Base-by-base conservation (phyloP, 2,888 invertebrate genomes). In the Macrosoma leucophasiata region DNA sequence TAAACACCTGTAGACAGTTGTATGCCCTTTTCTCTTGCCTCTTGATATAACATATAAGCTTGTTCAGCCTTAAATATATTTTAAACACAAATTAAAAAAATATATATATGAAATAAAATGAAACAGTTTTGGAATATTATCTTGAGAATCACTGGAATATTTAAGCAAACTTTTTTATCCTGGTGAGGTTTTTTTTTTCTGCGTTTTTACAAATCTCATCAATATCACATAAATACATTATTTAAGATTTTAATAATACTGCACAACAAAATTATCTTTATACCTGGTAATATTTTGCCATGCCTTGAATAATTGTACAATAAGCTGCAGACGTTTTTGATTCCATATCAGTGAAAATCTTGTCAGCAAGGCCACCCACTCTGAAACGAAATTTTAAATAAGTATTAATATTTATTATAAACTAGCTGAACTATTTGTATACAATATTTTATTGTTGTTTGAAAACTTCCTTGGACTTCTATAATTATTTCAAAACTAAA, bases 271-370 rank as follows among this genome's bases (percentile, higher is more conserved):
- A 13, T 19, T 31, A 20, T 19, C 21, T 21, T 17, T 29, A 40
- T 72, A 87, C 87, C 77, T 90, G 88, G 50, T 79, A 87, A 68
- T 89, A 91, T 68, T 93, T 95, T 2, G 90, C 87, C 89, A 93
- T 91, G 28, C 96, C 96, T 58, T 91, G 89, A 38, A 97, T 93
- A 28, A 96, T 72, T 2, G 92, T 85, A 46, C 91, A 92, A 55
- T 94, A 94, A 1, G 92, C 89, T 55, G 86, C 84, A 0, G 90
- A 66, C 12, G 87, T 88, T 55, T 91, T 91, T 9, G 87, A 86
- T 48, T 91, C 86, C 59, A 94, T 77, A 52, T 89, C 84, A 29
- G 85, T 76, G 63, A 95, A 97, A 6, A 97, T 69, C 58, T 89
- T 85, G 52, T 95, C 92, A 4, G 95, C 92, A 19, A 91, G 66